These are phyloP conservation scores for Orientallactaga sibirica DNA, from an alignment of 2,797 vertebrate species.

Conservation along the genomic window DNA sequence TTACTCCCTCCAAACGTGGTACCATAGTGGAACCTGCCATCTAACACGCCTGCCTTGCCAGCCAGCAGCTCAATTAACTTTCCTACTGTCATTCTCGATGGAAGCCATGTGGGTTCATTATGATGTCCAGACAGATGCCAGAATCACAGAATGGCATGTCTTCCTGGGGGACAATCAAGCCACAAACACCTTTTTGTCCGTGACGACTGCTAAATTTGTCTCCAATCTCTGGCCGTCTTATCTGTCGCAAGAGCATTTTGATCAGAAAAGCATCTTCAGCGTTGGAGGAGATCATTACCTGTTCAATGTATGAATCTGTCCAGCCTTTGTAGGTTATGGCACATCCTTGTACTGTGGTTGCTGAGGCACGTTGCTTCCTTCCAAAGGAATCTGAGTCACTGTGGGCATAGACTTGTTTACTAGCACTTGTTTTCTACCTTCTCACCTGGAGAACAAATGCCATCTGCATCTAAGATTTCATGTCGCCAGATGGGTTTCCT, in stretches of 20 bases:
- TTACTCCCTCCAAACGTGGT: constrained; percentile 99
- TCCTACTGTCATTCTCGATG: constrained; percentile 99
- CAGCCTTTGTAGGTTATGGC: constrained; percentile 97
- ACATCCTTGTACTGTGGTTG: constrained; percentile 98
- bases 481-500: constrained; percentile 98
- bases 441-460: constrained; percentile 98
- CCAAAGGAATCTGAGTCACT: constrained; percentile 97
- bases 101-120: constrained; percentile 99
- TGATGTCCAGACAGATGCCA: constrained; percentile 99
- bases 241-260: constrained; percentile 98
- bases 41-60: constrained; percentile 97
- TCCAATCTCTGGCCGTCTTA: constrained; percentile 97
- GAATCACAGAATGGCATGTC: constrained; percentile 99
- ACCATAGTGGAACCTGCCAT: constrained; percentile 97
- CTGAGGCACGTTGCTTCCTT: constrained; percentile 95
- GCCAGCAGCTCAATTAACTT: constrained; percentile 98
- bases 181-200: constrained; percentile 99
- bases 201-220: constrained; percentile 99
- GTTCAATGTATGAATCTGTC: constrained; percentile 98
- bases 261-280: constrained; percentile 99
- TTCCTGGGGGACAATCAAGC: constrained; percentile 98
- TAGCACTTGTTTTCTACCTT: constrained; percentile 97
- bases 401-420: constrained; percentile 99
- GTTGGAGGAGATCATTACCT: constrained; percentile 99
- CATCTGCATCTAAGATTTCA: constrained; percentile 97